A percentile compares a stretch with the other conserved stretches of the same genome.
Conservation (phyloP, 2,113 vertebrate species). For the Oncorhynchus masou region DNA sequence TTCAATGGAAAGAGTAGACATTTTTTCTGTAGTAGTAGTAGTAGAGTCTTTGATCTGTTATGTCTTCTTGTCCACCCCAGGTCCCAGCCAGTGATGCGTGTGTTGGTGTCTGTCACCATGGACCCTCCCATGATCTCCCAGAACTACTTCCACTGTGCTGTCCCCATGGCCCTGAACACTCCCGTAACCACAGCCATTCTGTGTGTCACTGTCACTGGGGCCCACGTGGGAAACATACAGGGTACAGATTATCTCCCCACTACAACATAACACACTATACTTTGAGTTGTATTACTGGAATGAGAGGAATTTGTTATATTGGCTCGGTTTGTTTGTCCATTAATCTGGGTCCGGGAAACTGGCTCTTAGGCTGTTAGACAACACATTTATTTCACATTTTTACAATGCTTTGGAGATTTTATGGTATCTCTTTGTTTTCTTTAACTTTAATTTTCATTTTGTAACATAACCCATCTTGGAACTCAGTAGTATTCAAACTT, state of each 20-base stretch:
- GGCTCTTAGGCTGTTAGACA: no score
- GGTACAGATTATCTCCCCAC: constrained; percentile 8
- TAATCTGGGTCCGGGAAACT: no score
- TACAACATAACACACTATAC: neutral
- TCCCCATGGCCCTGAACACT: neutral
- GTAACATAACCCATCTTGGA: no score
- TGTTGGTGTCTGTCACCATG: constrained; percentile 17
- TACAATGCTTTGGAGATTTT: no score
- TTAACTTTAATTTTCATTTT: neutral
- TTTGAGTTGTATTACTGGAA: neutral
- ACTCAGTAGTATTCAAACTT: no score
- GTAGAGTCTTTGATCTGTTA: neutral
- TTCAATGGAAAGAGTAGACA: neutral
- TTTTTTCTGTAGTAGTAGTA: no score
- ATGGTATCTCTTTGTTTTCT: no score
- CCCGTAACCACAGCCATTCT: constrained; percentile 20
- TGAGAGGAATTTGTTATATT: neutral
- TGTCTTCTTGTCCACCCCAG: constrained; percentile 18
- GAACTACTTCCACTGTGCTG: constrained; percentile 44
- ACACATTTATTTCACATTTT: no score
- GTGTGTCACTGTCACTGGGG: constrained; percentile 25
- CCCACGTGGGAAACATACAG: constrained; percentile 32
- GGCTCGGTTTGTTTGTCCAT: no score
- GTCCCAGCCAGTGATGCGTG: constrained; percentile 46
- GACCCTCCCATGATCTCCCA: constrained; percentile 38